A percentile compares a stretch with the other conserved stretches of the same genome.
Evolutionary conservation across 2,113 vertebrate species (phyloP).

Genomic region (Solea solea): DNA sequence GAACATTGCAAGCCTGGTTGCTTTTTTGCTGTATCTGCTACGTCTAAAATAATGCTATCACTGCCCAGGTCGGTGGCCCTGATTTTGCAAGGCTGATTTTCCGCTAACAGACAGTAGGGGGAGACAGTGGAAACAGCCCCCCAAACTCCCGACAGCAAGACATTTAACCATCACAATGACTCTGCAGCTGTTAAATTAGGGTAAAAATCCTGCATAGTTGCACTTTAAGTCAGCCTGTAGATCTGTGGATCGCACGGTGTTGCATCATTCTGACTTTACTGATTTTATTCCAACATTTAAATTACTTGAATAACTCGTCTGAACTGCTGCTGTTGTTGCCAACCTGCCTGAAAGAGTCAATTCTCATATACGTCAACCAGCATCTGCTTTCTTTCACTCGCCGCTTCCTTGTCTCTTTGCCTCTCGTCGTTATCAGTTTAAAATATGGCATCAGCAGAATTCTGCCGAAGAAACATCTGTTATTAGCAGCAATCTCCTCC

Average conservation of each 20-base stretch:
- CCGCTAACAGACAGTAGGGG: too few relatives aligned
- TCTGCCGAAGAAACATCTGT: conserved; percentile 26
- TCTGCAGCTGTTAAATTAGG: not conserved
- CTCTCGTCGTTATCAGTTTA: conserved; percentile 2
- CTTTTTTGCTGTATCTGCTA: too few relatives aligned
- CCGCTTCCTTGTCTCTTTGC: not conserved
- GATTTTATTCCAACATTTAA: conserved; percentile 38
- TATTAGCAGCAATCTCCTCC: conserved; percentile 26
- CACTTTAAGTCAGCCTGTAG: not conserved
- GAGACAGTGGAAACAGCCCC: too few relatives aligned
- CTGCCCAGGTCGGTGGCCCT: too few relatives aligned
- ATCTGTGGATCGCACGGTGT: not conserved
- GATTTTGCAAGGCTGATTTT: too few relatives aligned
- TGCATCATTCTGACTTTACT: not conserved
- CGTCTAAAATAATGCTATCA: too few relatives aligned
- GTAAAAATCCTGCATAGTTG: too few relatives aligned
- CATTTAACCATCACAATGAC: too few relatives aligned
- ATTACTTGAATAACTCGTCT: conserved; percentile 16
- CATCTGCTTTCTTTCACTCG: not conserved
- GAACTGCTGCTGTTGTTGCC: conserved; percentile 26
- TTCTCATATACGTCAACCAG: not conserved
- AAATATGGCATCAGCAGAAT: conserved; percentile 22
- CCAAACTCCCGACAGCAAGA: too few relatives aligned
- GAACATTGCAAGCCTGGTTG: too few relatives aligned
- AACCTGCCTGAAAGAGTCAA: conserved; percentile 11